These are phyloP conservation scores for Toxostoma redivivum DNA, from an alignment of 2,113 vertebrate species.

Conservation along the genomic window DNA sequence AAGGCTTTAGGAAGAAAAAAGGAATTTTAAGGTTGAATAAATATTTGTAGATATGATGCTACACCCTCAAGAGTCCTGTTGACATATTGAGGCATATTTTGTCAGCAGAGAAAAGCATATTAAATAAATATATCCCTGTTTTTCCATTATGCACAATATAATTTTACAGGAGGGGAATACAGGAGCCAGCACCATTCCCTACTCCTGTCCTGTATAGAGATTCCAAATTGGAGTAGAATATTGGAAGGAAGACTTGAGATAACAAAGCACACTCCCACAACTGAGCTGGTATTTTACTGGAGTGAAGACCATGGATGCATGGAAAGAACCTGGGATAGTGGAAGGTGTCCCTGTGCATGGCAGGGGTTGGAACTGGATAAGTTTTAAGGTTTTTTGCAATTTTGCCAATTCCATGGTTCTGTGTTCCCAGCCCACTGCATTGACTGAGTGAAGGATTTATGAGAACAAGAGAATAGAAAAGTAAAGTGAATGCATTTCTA, in stretches of 20 bases:
- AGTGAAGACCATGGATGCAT: background rate
- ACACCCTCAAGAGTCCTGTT: background rate
- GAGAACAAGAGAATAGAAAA: background rate
- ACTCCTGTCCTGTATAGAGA: accelerated
- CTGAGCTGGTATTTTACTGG: background rate
- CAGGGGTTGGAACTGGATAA: background rate
- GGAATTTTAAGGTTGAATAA: background rate
- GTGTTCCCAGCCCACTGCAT: background rate
- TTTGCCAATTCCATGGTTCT: background rate
- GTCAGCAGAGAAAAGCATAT: background rate
- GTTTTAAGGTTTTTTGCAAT: background rate
- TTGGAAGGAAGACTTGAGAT: background rate
- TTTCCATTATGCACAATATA: background rate
- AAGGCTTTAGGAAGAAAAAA: background rate
- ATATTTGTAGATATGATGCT: background rate
- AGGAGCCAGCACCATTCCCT: background rate
- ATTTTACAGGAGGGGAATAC: background rate
- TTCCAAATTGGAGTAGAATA: background rate
- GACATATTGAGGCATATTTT: background rate
- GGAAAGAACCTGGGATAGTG: background rate
- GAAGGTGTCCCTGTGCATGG: background rate
- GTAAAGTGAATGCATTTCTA: background rate
- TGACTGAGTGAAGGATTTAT: background rate
- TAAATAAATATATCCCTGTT: background rate
- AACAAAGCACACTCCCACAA: background rate